Evolutionary conservation across 2,113 vertebrate genomes (phyloP).

Genomic region (Microcebus ravelobensis): DNA sequence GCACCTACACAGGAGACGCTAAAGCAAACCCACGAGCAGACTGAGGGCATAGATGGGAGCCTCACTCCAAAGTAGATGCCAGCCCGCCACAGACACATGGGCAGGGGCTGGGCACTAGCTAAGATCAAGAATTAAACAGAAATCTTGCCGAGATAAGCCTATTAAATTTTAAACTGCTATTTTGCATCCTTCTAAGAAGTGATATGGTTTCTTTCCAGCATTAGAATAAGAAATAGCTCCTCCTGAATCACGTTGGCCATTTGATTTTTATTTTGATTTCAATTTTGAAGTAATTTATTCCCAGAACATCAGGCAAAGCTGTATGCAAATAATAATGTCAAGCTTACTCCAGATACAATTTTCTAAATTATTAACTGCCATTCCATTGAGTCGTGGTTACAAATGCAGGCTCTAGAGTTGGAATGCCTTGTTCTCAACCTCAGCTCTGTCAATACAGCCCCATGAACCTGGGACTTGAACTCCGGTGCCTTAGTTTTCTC

Average conservation of each 20-base stretch:
- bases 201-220: not conserved
- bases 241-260: not conserved
- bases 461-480: not conserved
- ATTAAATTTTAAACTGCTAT: not conserved
- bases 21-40: not conserved
- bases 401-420: not conserved
- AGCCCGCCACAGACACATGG: not conserved
- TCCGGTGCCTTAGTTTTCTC: slow-evolving; percentile 15
- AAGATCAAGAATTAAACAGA: slow-evolving; percentile 6
- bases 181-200: not conserved
- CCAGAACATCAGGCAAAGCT: not conserved
- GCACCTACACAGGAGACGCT: not conserved
- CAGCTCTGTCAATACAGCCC: not conserved
- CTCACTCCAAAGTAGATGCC: not conserved
- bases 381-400: not conserved
- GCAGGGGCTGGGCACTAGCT: not conserved
- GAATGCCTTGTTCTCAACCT: not conserved
- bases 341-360: slow-evolving; percentile 11
- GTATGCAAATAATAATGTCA: slow-evolving; percentile 21
- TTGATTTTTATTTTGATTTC: not conserved
- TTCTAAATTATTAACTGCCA: not conserved
- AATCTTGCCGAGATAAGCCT: not conserved
- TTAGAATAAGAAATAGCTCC: not conserved
- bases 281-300: slow-evolving; percentile 27
- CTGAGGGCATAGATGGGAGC: not conserved